phyloP scores from a whole-genome alignment of 2,888 invertebrate genomes.

The Argyresthia goedartella region DNA sequence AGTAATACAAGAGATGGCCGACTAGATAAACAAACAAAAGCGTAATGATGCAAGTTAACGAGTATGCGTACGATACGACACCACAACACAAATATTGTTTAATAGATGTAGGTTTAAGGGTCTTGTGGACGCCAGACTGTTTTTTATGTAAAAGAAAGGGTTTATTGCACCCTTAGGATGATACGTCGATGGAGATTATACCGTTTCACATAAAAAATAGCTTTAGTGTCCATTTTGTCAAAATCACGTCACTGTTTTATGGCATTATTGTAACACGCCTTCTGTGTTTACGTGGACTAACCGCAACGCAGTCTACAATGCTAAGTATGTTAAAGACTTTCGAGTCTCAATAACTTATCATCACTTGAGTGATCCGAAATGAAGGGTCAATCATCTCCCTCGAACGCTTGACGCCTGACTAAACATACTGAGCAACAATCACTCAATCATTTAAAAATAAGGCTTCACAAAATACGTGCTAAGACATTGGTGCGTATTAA shows the following conservation, averaged over 20 bases:
- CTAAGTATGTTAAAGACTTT: background rate
- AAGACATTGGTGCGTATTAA: slow-evolving; percentile 3
- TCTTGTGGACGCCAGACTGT: too few species aligned
- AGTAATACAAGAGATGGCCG: background rate
- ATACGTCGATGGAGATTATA: background rate
- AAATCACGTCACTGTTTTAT: background rate
- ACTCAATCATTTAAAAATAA: background rate
- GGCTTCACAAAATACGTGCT: slow-evolving; percentile 3
- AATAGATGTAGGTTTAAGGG: background rate
- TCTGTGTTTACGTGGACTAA: slow-evolving; percentile 4
- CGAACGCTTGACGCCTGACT: too few species aligned
- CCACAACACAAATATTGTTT: background rate
- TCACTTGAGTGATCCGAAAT: too few species aligned
- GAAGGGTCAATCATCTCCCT: too few species aligned
- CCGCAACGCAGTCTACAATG: background rate
- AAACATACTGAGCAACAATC: background rate
- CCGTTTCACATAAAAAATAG: background rate
- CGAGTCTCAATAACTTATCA: too few species aligned
- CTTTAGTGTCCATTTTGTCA: background rate
- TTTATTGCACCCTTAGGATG: too few species aligned
- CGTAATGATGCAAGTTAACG: background rate
- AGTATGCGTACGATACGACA: background rate
- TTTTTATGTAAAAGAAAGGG: too few species aligned
- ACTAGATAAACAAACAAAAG: background rate
- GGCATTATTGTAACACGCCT: slow-evolving; percentile 6